Evolutionary conservation across 2,888 invertebrate genomes (phyloP).

Genomic region (Tetropium fuscum): DNA sequence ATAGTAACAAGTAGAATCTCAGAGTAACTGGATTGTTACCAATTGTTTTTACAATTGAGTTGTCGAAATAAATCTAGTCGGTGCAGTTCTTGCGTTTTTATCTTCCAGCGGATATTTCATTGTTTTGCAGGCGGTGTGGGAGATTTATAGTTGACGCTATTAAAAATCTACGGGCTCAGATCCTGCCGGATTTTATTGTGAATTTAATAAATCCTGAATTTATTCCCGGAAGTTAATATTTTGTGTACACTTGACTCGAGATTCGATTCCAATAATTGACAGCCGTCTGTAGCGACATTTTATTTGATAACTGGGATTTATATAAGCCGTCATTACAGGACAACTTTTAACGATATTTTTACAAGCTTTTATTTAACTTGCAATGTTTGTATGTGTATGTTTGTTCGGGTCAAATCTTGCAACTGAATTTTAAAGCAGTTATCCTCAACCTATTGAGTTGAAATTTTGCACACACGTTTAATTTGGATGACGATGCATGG

Average conservation of each 20-base stretch:
- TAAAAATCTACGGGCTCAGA: constrained; percentile 10
- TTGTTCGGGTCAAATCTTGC: too few species aligned
- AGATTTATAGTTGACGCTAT: constrained; percentile 26
- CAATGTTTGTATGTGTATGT: too few species aligned
- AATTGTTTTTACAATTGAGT: constrained; percentile 23
- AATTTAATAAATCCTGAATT: constrained; percentile 30
- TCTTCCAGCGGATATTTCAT: constrained; percentile 24
- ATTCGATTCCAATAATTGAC: constrained; percentile 30
- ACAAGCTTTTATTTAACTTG: too few species aligned
- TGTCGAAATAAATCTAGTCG: constrained; percentile 30
- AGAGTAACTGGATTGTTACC: constrained; percentile 13
- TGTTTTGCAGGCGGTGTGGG: constrained; percentile 19
- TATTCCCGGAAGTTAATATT: not conserved
- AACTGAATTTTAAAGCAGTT: too few species aligned
- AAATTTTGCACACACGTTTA: too few species aligned
- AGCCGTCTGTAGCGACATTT: too few species aligned
- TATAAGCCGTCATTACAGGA: too few species aligned
- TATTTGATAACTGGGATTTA: too few species aligned
- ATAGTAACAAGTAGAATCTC: constrained; percentile 6
- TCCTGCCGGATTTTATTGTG: constrained; percentile 8
- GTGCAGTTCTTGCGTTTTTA: constrained; percentile 17
- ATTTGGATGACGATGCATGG: too few species aligned
- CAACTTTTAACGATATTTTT: too few species aligned
- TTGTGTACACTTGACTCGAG: not conserved
- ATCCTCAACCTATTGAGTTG: too few species aligned